Base-by-base conservation (phyloP, 92 coral and sea anemone genomes). In the Hydrozoanthus gracilis region DNA sequence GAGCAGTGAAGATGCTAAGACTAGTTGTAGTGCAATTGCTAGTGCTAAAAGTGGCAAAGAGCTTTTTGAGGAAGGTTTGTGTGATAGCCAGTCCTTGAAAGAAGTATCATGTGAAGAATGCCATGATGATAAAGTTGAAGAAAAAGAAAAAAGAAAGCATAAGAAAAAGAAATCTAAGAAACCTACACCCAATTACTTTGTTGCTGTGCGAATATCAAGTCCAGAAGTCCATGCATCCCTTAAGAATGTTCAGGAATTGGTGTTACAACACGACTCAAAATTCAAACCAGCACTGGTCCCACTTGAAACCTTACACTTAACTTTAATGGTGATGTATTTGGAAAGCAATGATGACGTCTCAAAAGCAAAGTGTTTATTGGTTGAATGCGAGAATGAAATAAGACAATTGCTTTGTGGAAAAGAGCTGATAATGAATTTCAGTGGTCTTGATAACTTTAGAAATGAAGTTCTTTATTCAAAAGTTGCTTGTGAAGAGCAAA, bases 251-350 rank as follows among this genome's bases (percentile, higher is more conserved):
- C 99, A 97, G 86, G 98, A 95, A 71, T 83, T 91, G 4, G 70
- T 97, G 47, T 72, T 90, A 18, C 71, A 90, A 52, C 92, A 95
- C 9, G 76, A 89, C 83, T 77, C 84, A 20, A 87, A 87, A 76
- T 88, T 97, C 8, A 88, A 89, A 67, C 95, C 93, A 51, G 98
- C 98, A 44, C 66, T 93, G 35, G 88, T 97, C 80, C 98, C 99
- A 60, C 85, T 93, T 45, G 84, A 75, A 15, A 93, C 98, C 17
- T 83, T 97, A 44, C 99, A 97, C 72, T 44, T 97, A 4, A 97
- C 99, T 7, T 89, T 97, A 17, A 88, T 95, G 93, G 99, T 97
- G 44, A 92, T 97, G 93, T 90, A 92, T 82, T 82, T 97, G 75
- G 85, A 92, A 52, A 88, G 83, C 45, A 88, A 90, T 4, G 86